Conservation (phyloP, 2,113 vertebrate species). For the Symphodus melops region DNA sequence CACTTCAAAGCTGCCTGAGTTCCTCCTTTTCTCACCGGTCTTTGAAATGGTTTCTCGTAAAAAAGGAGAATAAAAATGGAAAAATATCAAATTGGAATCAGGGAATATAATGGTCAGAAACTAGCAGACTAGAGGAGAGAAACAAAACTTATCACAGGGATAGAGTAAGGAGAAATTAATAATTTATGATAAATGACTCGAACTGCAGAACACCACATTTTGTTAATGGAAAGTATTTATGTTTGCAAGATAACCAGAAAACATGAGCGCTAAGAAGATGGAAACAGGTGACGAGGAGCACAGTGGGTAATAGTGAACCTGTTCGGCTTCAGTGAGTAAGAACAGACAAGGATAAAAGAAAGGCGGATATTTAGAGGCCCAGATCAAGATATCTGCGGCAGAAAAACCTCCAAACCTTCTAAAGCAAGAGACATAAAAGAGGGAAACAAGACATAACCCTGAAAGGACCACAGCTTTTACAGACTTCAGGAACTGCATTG, state of each 20-base stretch:
- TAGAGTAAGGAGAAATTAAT: slow-evolving; percentile 25
- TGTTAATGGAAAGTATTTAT: slow-evolving; percentile 17
- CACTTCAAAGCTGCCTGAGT: slow-evolving; percentile 69
- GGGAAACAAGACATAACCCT: slow-evolving; percentile 7
- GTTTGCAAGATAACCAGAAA: background rate
- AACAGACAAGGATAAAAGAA: slow-evolving; percentile 10
- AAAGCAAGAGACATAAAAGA: background rate
- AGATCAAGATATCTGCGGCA: slow-evolving; percentile 26
- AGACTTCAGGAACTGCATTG: background rate
- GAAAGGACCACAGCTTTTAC: background rate
- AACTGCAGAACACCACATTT: slow-evolving; percentile 16
- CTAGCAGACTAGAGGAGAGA: slow-evolving; percentile 29
- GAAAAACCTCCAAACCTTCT: slow-evolving; percentile 10
- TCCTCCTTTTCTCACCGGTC: slow-evolving; percentile 42
- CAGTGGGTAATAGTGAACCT: slow-evolving; percentile 28
- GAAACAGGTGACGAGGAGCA: slow-evolving; percentile 34
- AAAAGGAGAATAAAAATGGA: slow-evolving; percentile 55
- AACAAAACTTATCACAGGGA: background rate
- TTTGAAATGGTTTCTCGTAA: slow-evolving; percentile 61
- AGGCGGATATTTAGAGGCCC: slow-evolving; percentile 14
- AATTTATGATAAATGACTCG: slow-evolving; percentile 14
- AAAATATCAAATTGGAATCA: slow-evolving; percentile 43
- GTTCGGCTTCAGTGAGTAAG: slow-evolving; percentile 41
- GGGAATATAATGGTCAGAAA: slow-evolving; percentile 43
- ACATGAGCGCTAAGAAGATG: slow-evolving; percentile 2